Base-by-base conservation (phyloP, 2,888 invertebrate genomes). In the Limenitis camilla region DNA sequence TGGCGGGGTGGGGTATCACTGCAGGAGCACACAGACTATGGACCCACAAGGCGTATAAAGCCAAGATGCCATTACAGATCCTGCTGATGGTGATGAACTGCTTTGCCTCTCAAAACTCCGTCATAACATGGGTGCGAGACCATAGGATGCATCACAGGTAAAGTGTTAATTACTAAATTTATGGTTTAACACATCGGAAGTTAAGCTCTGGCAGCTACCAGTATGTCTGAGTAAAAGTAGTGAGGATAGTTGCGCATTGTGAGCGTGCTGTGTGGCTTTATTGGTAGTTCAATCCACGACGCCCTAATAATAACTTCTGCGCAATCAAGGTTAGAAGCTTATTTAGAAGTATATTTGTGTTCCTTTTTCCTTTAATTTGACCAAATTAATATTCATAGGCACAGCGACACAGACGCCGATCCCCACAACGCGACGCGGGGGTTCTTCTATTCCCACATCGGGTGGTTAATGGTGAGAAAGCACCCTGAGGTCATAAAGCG, bases 371-470 rank as follows among this genome's bases (percentile, higher is more conserved):
- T n/a, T n/a, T n/a, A n/a, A n/a, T n/a, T n/a, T n/a, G n/a, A 19
- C 19, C 3, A 19, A 19, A 19, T 19, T 19, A 19, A 19, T 19
- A 19, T 93, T 67, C 92, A 92, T 79, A 93, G 93, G 66, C 93
- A 89, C 81, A 91, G 91, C 53, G 94, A 94, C 68, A 94, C 94
- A 0, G 90, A 93, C 68, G 94, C 93, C 0, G 94, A 94, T 72
- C 94, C 94, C 0, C 93, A 94, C 71, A 94, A 94, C 69, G 91
- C 93, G 2, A 90, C 69, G 9, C 82, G 93, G 31, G 96, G 95
- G 5, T 93, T 96, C 78, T 95, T 95, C 86, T 96, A 94, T 76
- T 88, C 94, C 0, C 95, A 96, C 73, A 87, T 95, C 47, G 95
- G 95, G 10, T 96, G 95, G 95, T 76, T 95, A 41, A 69, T 95